phyloP scores from a whole-genome alignment of 2,888 invertebrate species.

The Cephus pygmeus region DNA sequence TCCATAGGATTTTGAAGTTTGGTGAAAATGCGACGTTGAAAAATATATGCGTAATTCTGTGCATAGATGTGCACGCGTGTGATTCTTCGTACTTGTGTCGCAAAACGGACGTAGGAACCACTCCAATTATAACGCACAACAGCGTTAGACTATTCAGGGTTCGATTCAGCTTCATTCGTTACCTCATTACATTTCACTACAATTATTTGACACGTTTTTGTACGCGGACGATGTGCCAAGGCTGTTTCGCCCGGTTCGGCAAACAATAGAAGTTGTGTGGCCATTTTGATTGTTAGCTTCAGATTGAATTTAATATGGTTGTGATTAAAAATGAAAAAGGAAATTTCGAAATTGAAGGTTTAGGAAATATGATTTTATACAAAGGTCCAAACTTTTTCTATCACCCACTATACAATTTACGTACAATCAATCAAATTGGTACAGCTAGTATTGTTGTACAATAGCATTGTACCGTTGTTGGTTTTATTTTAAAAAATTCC shows the following conservation, averaged over 20 bases:
- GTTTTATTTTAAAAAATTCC: neutral
- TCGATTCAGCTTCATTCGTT: neutral
- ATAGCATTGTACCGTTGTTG: neutral
- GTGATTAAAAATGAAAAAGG: neutral
- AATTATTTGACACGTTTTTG: neutral
- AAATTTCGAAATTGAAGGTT: no score
- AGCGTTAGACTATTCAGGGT: neutral
- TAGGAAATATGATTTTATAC: no score
- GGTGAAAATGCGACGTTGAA: neutral
- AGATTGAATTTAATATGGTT: neutral
- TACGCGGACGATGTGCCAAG: neutral
- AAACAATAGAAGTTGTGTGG: neutral
- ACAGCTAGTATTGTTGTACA: neutral
- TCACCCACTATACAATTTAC: neutral
- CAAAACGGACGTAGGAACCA: neutral
- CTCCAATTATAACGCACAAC: constrained; percentile 4
- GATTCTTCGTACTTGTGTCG: neutral
- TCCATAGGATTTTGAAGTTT: neutral
- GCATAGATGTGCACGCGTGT: neutral
- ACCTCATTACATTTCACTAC: neutral
- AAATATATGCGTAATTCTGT: neutral
- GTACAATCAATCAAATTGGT: no score
- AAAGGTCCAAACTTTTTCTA: neutral
- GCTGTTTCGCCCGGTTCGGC: neutral
- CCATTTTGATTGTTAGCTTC: neutral